These are phyloP conservation scores for Hydrozoanthus tunicans DNA, from an alignment of 64 coral and sea anemone genomes.

Conservation along the genomic window DNA sequence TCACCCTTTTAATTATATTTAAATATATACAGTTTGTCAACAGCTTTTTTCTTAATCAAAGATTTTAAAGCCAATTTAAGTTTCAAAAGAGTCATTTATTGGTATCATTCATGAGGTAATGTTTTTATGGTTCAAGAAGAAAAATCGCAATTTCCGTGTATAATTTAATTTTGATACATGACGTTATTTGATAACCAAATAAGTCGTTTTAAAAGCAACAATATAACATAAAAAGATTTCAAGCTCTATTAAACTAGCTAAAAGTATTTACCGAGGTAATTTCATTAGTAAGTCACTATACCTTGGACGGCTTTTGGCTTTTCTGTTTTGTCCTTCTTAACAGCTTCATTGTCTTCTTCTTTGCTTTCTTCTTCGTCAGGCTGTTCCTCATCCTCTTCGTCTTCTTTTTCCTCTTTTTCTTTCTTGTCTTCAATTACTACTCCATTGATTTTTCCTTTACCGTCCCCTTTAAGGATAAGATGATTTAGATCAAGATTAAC, in stretches of 20 bases:
- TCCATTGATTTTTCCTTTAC: conserved; percentile 24
- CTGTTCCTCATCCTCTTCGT: conserved; percentile 14
- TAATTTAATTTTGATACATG: too few species aligned
- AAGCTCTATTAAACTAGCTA: neutral
- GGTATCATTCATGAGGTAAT: too few species aligned
- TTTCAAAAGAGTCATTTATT: too few species aligned
- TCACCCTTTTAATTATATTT: too few species aligned
- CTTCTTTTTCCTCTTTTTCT: neutral
- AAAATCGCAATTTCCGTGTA: too few species aligned
- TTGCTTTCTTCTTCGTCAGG: conserved; percentile 35
- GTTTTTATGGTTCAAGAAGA: too few species aligned
- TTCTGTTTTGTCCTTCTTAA: conserved; percentile 38
- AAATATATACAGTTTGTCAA: too few species aligned
- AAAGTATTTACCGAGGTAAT: neutral
- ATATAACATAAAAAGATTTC: neutral
- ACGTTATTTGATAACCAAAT: too few species aligned
- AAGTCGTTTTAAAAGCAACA: too few species aligned
- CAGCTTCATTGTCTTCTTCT: conserved; percentile 5
- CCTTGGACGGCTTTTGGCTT: conserved; percentile 38
- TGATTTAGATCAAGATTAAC: conserved; percentile 49
- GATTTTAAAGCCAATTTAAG: too few species aligned
- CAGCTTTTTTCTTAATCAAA: too few species aligned
- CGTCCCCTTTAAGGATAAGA: conserved; percentile 52
- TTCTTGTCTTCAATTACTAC: conserved; percentile 37
- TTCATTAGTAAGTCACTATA: neutral